Evolutionary conservation across 1,140 invertebrate species (phyloP), one percentile per base, ranked within the genome.

Genomic region (Drosophila aff.): DNA sequence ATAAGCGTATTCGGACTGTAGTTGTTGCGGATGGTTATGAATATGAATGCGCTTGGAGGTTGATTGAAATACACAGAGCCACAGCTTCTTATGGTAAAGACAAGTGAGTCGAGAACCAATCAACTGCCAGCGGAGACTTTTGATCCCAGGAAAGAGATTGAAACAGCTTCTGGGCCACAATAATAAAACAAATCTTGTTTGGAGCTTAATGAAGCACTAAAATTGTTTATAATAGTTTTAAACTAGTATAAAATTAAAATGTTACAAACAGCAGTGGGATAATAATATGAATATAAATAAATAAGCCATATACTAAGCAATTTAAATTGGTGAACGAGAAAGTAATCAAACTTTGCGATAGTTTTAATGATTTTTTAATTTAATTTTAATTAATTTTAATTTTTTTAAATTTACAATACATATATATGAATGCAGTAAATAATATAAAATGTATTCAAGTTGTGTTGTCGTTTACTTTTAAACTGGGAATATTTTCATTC

Each of bases 1-100:
- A 79, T 86, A 86, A 64, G 82, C 63, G 26, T 47, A 81, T 60
- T 58, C 57, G 38, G 40, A 58, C 43, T 57, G 18, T 69, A 72
- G 67, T 71, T 72, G 55, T 71, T 58, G 52, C 43, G 33, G 43
- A 60, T 73, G 33, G 73, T 59, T 75, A 50, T 67, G 62, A 72
- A 76, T 66, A 53, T 74, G 61, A 73, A 79, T 65, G 36, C 53
- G 57, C 41, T 76, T 11, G 52, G 55, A 67, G 74, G 63, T 68
- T 60, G 72, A 76, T 67, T 77, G 63, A 76, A 76, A 75, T 31
- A 50, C 43, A 55, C 38, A 63, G 57, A 23, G 60, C 21, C 41
- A 43, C 43, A 40, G 71, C 73, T 64, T 50, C 66, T 76, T 26
- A 77, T 76, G 75, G 75, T 46, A 52, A 60, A 36, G 47, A 68